Conservation (phyloP, 64 coral and sea anemone species). For the Actinia tenebrosa region DNA sequence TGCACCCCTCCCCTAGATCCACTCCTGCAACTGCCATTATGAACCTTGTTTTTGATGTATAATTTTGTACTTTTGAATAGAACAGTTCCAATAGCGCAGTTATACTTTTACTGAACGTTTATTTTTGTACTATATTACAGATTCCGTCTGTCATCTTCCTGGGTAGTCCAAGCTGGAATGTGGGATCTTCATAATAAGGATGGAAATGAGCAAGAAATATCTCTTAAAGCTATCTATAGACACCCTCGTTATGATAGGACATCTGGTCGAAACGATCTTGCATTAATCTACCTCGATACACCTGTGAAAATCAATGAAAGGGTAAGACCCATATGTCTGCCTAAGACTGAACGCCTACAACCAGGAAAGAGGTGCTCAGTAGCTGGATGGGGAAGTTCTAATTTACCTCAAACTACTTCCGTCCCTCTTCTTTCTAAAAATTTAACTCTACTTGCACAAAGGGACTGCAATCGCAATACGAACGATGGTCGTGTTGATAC, state of each 20-base stretch:
- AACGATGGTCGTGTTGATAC: conserved; percentile 40
- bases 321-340: conserved; percentile 43
- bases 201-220: conserved; percentile 36
- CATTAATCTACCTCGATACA: conserved; percentile 56
- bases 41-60: too few relatives aligned
- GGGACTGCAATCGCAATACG: conserved; percentile 35
- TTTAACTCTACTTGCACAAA: conserved; percentile 43
- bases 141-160: conserved; percentile 48
- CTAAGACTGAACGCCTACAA: conserved; percentile 13
- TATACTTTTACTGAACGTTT: neutral
- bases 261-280: conserved; percentile 63
- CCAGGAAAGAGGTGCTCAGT: conserved; percentile 26
- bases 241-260: conserved; percentile 56
- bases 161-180: conserved; percentile 57
- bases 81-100: neutral
- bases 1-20: too few relatives aligned
- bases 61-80: too few relatives aligned
- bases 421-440: conserved; percentile 28
- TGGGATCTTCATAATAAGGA: conserved; percentile 50
- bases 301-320: conserved; percentile 34
- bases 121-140: conserved; percentile 16
- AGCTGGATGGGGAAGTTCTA: conserved; percentile 45
- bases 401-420: conserved; percentile 11
- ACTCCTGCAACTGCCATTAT: too few relatives aligned
- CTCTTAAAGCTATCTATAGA: conserved; percentile 44